Conservation (phyloP, 2,797 vertebrate species). For the Gobio occitaniae region DNA sequence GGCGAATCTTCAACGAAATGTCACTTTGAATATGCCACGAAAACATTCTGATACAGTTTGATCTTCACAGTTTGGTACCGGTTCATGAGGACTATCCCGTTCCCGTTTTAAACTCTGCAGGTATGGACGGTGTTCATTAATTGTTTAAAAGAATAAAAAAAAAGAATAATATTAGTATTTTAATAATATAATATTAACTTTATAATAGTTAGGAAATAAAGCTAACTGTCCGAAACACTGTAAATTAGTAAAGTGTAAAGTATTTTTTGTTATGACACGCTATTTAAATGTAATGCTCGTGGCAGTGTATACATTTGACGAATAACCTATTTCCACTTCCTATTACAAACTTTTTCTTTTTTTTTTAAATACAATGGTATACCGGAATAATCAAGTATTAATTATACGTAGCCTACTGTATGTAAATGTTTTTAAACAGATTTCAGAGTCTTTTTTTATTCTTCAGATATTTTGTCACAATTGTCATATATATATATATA, state of each 20-base stretch:
- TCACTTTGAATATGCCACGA: neutral
- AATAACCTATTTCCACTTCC: neutral
- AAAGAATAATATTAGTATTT: neutral
- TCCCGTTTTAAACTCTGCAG: neutral
- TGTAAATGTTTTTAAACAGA: no score
- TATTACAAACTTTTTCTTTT: neutral
- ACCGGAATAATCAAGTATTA: neutral
- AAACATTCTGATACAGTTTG: neutral
- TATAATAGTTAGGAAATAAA: neutral
- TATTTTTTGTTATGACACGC: neutral
- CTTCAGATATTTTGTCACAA: no score
- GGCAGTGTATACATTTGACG: neutral
- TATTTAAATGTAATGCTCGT: neutral
- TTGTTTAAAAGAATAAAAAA: neutral
- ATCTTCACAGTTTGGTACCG: neutral
- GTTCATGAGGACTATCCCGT: neutral
- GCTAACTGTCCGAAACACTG: no score
- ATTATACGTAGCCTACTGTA: no score
- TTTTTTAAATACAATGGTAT: neutral
- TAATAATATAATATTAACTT: neutral
- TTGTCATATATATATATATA: no score
- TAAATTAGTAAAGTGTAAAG: neutral
- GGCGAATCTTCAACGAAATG: neutral
- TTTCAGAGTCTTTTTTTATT: no score
- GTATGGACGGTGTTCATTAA: neutral